phyloP scores from a whole-genome alignment of 2,888 invertebrate genomes.

The Stenchaetothrips biformis region DNA sequence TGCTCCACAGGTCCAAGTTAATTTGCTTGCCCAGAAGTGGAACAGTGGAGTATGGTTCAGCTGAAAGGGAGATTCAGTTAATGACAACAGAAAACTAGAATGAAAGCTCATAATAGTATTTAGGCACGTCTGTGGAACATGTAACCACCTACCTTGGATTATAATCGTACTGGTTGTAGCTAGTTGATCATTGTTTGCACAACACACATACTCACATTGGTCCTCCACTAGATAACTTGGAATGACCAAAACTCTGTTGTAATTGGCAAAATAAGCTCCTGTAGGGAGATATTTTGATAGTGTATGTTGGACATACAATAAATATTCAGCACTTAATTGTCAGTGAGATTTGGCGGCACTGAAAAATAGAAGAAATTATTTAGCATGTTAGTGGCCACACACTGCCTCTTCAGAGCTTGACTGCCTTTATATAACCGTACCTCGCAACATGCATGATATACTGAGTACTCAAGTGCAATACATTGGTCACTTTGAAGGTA shows the following conservation, averaged over 20 bases:
- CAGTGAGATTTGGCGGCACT: too few species aligned
- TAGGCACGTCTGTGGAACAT: not conserved
- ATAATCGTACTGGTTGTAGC: constrained; percentile 70
- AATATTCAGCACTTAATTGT: too few species aligned
- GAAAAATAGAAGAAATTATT: too few species aligned
- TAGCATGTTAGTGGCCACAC: too few species aligned
- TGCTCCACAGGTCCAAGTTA: constrained; percentile 89
- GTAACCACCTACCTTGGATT: constrained; percentile 59
- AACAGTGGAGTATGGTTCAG: constrained; percentile 86
- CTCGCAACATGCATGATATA: too few species aligned
- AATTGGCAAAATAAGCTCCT: constrained; percentile 66
- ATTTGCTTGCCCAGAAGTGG: constrained; percentile 80
- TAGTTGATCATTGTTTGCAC: constrained; percentile 73
- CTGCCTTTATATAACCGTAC: too few species aligned
- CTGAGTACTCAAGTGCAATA: too few species aligned
- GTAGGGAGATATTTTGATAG: constrained; percentile 75
- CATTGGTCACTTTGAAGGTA: too few species aligned
- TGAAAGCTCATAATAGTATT: not conserved
- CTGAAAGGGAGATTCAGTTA: constrained; percentile 45
- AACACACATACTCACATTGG: constrained; percentile 87
- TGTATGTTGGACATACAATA: too few species aligned
- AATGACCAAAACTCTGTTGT: constrained; percentile 79
- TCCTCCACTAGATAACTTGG: constrained; percentile 85
- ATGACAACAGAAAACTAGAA: not conserved
- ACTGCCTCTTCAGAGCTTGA: too few species aligned